Base-by-base conservation (phyloP, 1,140 invertebrate genomes). In the Caenorhabditis inopinata region DNA sequence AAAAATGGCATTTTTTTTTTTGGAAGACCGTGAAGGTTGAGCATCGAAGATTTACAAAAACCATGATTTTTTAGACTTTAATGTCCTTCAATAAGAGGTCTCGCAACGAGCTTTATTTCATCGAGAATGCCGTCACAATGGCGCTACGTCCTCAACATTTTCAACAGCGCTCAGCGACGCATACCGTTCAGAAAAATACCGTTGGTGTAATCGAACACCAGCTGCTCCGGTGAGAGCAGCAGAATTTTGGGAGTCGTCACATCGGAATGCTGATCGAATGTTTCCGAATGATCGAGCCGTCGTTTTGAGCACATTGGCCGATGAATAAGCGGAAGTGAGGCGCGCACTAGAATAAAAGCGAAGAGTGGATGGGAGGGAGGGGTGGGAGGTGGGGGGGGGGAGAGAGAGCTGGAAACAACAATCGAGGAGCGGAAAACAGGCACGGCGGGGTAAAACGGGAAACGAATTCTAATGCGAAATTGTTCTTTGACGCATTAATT, bases 401-500 rank as follows among this genome's bases (percentile, higher is more conserved):
- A 32, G 35, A 32, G 35, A n/a, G n/a, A n/a, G n/a, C n/a, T n/a
- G 51, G 35, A n/a, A 58, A 58, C 51, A 58, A 58, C 32, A 68
- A 68, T 29, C 51, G 51, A 16, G 14, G 14, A 5, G 14, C 38
- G 14, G 14, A 42, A 42, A 42, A 42, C 38, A 42, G 2, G 25
- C 14, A 58, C 16, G 29, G 38, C 58, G 29, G 58, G 35, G 58
- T 68, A 42, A 42, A 7, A 58, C 27, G 51, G 18, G 18, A 7
- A 29, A 58, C 51, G 58, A 68, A 68, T 68, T 68, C 58, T 68
- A 68, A 68, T 68, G 58, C 35, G 58, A 68, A 42, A 68, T 68
- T 68, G 32, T 68, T 38, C 32, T 42, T 42, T 42, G 6, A 7
- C 38, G 38, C n/a, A n/a, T n/a, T n/a, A n/a, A n/a, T n/a, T n/a